These are phyloP conservation scores for Periphyllus acericola DNA, from an alignment of 2,888 invertebrate species.

Conservation along the genomic window DNA sequence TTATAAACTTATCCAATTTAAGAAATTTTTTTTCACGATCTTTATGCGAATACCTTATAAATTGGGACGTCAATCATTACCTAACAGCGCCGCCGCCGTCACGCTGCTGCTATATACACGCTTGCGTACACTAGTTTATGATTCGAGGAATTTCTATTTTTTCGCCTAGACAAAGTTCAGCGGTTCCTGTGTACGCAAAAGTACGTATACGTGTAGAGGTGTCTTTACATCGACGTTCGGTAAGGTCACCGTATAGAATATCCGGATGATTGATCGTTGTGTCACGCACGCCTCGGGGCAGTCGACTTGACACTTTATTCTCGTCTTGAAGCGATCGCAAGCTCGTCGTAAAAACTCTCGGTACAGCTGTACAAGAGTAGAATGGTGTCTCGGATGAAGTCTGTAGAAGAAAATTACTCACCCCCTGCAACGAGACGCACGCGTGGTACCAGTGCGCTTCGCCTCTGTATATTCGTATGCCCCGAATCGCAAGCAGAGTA, in stretches of 20 bases:
- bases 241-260: neutral
- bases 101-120: neutral
- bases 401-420: too few species aligned
- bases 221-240: neutral
- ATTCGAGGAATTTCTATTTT: neutral
- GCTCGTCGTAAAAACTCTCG: neutral
- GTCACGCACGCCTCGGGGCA: neutral
- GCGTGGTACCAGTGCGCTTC: too few species aligned
- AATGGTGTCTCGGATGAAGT: too few species aligned
- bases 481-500: too few species aligned
- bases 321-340: neutral
- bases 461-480: too few species aligned
- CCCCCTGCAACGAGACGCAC: too few species aligned
- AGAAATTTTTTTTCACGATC: neutral
- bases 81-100: neutral
- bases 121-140: neutral
- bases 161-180: neutral
- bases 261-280: neutral
- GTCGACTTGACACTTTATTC: neutral
- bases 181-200: neutral
- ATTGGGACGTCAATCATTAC: constrained; percentile 6
- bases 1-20: constrained; percentile 25
- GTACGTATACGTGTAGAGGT: neutral
- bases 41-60: neutral
- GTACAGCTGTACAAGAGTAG: too few species aligned